These are phyloP conservation scores for Pollenia angustigena DNA, from an alignment of 2,888 invertebrate genomes.

Conservation along the genomic window DNA sequence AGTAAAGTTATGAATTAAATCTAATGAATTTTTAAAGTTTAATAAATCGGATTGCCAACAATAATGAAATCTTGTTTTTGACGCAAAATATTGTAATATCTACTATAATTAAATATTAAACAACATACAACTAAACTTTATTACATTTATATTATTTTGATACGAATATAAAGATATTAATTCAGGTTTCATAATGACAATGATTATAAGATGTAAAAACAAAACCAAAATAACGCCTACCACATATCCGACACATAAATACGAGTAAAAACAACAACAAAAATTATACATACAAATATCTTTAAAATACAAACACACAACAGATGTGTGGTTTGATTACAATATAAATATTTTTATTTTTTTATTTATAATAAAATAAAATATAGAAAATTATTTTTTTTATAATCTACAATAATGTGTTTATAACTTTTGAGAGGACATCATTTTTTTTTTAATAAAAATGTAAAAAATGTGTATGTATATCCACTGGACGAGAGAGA, in stretches of 20 bases:
- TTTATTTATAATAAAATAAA: constrained; percentile 29
- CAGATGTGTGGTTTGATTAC: constrained; percentile 61
- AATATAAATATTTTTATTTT: constrained; percentile 27
- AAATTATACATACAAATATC: neutral
- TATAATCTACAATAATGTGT: constrained; percentile 21
- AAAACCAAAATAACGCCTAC: constrained; percentile 63
- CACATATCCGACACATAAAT: constrained; percentile 9
- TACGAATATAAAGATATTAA: constrained; percentile 28
- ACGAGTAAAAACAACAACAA: neutral
- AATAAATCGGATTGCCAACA: constrained; percentile 40
- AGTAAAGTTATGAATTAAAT: no score
- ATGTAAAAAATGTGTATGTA: neutral
- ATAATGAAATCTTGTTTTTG: constrained; percentile 42
- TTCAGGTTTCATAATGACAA: constrained; percentile 61
- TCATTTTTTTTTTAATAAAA: constrained; percentile 5
- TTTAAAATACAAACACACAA: constrained; percentile 34
- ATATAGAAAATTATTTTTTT: constrained; percentile 1
- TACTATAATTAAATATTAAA: constrained; percentile 13
- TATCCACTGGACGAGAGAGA: constrained; percentile 9
- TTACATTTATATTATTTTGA: constrained; percentile 27
- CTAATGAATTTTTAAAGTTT: no score
- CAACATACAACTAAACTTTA: constrained; percentile 7
- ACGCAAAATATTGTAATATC: constrained; percentile 11
- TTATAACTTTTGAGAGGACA: neutral
- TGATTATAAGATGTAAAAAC: constrained; percentile 40